These are phyloP conservation scores for Eremobia ochroleuca DNA, from an alignment of 2,888 invertebrate genomes.

Conservation along the genomic window DNA sequence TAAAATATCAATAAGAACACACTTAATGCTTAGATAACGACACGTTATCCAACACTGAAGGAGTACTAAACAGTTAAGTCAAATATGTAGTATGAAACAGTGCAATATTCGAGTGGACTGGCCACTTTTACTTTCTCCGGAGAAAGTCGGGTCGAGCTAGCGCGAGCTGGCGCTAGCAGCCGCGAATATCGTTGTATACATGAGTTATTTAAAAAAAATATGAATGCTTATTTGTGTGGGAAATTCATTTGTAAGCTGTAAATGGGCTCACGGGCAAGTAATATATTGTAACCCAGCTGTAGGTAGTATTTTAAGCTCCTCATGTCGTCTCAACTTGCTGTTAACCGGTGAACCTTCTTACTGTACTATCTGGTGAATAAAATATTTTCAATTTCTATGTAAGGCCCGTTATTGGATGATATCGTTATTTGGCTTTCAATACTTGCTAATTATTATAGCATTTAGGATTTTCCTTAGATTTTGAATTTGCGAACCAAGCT, in stretches of 20 bases:
- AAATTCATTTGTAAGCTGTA: neutral
- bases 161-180: conserved; percentile 47
- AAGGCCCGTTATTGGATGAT: neutral
- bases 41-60: conserved; percentile 43
- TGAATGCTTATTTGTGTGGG: too few relatives aligned
- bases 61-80: conserved; percentile 26
- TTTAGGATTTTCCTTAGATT: neutral
- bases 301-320: too few relatives aligned
- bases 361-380: too few relatives aligned
- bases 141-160: conserved; percentile 59
- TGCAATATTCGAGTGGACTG: conserved; percentile 62
- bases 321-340: too few relatives aligned
- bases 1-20: conserved; percentile 36
- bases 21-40: conserved; percentile 52
- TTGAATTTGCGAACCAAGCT: neutral
- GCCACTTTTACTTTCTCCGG: conserved; percentile 67
- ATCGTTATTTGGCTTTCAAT: neutral
- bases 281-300: too few relatives aligned
- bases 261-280: neutral
- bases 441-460: neutral
- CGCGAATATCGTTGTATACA: conserved; percentile 34
- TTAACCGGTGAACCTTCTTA: too few relatives aligned
- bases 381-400: neutral
- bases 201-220: neutral
- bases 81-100: conserved; percentile 55